phyloP scores from a whole-genome alignment of 1,140 invertebrate genomes.

The Luehdorfia chinensis region DNA sequence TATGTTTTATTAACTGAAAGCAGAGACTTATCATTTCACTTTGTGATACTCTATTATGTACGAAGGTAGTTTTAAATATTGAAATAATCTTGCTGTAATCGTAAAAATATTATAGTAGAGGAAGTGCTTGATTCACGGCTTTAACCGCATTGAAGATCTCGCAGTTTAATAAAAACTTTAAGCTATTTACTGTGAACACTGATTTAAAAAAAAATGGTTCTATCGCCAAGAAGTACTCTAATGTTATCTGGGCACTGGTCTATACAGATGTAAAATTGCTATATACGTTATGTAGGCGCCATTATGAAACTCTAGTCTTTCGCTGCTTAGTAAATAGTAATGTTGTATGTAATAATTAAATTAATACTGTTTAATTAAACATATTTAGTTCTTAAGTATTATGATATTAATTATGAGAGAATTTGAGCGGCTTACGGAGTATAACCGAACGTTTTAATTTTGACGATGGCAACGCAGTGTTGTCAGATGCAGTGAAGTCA shows the following conservation, averaged over 20 bases:
- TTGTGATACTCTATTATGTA: conserved; percentile 14
- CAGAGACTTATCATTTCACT: conserved; percentile 2
- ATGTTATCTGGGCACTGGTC: conserved; percentile 21
- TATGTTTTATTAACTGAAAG: too few species aligned
- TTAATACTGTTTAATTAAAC: conserved; percentile 31
- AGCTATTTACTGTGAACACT: too few species aligned
- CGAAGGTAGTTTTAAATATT: conserved; percentile 13
- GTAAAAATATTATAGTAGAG: conserved; percentile 2
- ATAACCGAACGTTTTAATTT: conserved; percentile 20
- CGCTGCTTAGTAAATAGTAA: conserved; percentile 52
- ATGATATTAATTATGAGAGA: conserved; percentile 36
- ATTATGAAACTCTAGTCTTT: conserved; percentile 60
- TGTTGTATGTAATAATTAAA: conserved; percentile 52
- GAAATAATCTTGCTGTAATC: conserved; percentile 6
- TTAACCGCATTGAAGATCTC: too few species aligned
- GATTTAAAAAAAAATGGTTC: too few species aligned
- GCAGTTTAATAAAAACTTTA: too few species aligned
- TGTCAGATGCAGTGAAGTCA: conserved; percentile 27
- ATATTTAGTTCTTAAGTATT: conserved; percentile 51
- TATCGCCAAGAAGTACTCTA: conserved; percentile 13
- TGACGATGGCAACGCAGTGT: conserved; percentile 22
- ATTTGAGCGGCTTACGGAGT: conserved; percentile 30
- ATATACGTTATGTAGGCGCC: conserved; percentile 50
- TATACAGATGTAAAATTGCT: conserved; percentile 30
- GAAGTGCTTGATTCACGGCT: conserved; percentile 2